Evolutionary conservation across 2,113 vertebrate species (phyloP).

Genomic region (Trogon surrucura): DNA sequence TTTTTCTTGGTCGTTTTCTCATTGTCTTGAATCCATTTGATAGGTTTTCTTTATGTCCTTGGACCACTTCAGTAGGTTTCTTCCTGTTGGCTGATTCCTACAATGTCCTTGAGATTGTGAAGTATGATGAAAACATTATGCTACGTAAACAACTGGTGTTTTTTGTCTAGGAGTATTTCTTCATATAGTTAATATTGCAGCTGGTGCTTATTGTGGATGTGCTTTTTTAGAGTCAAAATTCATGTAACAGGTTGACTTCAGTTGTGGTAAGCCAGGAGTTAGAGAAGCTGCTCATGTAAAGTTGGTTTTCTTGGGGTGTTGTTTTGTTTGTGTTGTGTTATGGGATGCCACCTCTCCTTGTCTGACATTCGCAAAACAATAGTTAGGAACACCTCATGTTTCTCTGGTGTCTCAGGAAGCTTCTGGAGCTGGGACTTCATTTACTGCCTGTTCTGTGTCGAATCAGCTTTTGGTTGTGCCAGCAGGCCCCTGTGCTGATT

Average conservation of each 20-base stretch:
- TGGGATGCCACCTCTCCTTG: not conserved
- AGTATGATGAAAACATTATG: not conserved
- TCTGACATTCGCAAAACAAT: not conserved
- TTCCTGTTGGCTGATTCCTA: not conserved
- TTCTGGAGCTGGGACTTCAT: not conserved
- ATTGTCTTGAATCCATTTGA: not conserved
- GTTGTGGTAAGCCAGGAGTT: not conserved
- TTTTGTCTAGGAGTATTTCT: not conserved
- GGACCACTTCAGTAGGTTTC: not conserved
- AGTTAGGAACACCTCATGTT: not conserved
- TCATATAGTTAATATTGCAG: not conserved
- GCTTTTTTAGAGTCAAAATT: not conserved
- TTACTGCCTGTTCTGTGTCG: not conserved
- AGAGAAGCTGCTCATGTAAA: not conserved
- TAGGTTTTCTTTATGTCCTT: not conserved
- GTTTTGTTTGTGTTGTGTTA: not conserved
- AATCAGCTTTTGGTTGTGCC: not conserved
- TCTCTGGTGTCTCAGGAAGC: not conserved
- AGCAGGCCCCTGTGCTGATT: not conserved
- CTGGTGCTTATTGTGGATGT: not conserved
- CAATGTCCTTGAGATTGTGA: not conserved
- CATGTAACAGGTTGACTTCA: not conserved
- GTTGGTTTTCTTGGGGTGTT: not conserved
- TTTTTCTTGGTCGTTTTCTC: not conserved
- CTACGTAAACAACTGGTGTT: not conserved